Evolutionary conservation across 2,113 vertebrate genomes (phyloP), one percentile per base, ranked within the genome.

Genomic region (Ammodytes marinus): DNA sequence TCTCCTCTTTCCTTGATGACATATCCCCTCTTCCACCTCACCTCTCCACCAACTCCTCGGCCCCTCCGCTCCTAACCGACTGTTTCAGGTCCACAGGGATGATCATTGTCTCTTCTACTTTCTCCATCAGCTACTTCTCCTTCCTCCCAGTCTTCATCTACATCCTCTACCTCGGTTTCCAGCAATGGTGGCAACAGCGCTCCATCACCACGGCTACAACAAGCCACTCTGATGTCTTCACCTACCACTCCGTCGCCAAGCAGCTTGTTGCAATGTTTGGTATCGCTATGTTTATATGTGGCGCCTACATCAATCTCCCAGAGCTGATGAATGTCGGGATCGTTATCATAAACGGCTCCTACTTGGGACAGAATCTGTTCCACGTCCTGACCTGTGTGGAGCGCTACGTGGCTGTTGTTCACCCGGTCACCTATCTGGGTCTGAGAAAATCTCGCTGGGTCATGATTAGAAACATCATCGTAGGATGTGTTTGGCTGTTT

Each of bases 261-360:
- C 78, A 88, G 37, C 4, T 40, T 0, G 0, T 67, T 0, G 0
- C 5, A 1, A 4, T 46, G n/a, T 6, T 66, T 2, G 85, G 60
- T 3, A 3, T 0, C 1, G 60, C 0, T 8, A 5, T 58, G 1
- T 3, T 0, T 14, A 17, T 0, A 0, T 73, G 77, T 4, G 4
- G 0, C 8, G 0, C 0, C 27, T 27, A 27, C 27, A 2, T 27
- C 27, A 27, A 27, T 27, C 27, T 27, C 27, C 27, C 27, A 0
- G 1, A 0, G 1, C 0, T 17, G 4, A 10, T 63, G 17, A 3
- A 11, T 17, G 0, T 0, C 0, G 0, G 27, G n/a, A n/a, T n/a
- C n/a, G n/a, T 49, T 1, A 1, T 0, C 1, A 0, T 45, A 3
- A 13, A 27, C 27, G 27, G 27, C 27, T 27, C 2, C 4, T 57